phyloP scores from a whole-genome alignment of 2,888 invertebrate species.

The Elegia similella region DNA sequence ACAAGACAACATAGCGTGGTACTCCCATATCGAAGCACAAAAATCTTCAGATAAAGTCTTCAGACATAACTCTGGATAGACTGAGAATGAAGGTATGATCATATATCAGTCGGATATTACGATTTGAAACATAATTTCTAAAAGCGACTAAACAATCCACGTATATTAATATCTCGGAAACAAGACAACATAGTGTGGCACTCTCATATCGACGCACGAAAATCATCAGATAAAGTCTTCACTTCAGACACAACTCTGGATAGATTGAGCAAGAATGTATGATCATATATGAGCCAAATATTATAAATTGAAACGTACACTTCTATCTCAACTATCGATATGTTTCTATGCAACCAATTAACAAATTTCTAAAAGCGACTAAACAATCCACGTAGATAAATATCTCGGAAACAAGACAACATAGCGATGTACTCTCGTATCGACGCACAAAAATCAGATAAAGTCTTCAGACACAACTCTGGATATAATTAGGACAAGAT shows the following conservation, averaged over 20 bases:
- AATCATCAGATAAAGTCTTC: constrained; percentile 65
- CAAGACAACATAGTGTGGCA: neutral
- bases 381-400: constrained; percentile 7
- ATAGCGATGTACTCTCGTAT: constrained; percentile 51
- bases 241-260: constrained; percentile 64
- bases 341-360: constrained; percentile 1
- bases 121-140: neutral
- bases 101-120: too few relatives aligned
- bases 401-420: neutral
- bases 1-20: neutral
- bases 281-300: constrained; percentile 32
- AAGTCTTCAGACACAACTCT: constrained; percentile 63
- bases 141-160: constrained; percentile 22
- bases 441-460: constrained; percentile 73
- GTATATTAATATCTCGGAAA: neutral
- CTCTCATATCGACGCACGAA: constrained; percentile 62
- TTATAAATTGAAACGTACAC: too few relatives aligned
- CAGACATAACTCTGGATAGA: constrained; percentile 36
- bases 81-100: constrained; percentile 70
- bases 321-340: too few relatives aligned
- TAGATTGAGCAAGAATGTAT: constrained; percentile 71
- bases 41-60: constrained; percentile 67
- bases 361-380: constrained; percentile 20
- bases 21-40: constrained; percentile 59
- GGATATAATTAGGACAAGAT: constrained; percentile 70